Conservation (phyloP, 2,797 vertebrate species). For the Pogoniulus pusillus region DNA sequence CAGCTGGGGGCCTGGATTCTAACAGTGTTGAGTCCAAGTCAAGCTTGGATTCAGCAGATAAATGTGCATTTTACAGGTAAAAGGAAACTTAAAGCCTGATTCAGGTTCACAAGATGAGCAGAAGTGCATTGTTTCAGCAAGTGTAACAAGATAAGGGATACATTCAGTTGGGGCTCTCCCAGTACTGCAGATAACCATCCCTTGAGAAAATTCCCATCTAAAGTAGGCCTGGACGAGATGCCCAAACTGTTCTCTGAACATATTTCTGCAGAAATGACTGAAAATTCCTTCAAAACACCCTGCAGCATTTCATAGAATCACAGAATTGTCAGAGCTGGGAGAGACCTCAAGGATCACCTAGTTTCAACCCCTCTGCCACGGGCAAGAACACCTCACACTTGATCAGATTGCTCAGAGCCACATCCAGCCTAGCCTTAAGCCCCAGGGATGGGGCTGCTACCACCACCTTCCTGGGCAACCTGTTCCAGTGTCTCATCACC, state of each 20-base stretch:
- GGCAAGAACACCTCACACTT: too few relatives aligned
- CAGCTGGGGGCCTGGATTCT: neutral
- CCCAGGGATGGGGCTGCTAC: too few relatives aligned
- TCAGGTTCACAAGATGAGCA: neutral
- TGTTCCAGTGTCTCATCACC: too few relatives aligned
- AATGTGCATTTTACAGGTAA: neutral
- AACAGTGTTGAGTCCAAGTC: neutral
- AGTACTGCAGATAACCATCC: neutral
- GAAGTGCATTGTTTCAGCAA: neutral
- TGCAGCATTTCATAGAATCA: neutral
- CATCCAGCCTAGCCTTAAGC: too few relatives aligned
- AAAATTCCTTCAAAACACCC: neutral
- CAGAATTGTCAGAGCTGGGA: too few relatives aligned
- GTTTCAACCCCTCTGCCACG: too few relatives aligned
- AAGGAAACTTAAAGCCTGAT: neutral
- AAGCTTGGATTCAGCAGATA: neutral
- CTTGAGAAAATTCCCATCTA: neutral
- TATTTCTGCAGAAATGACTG: neutral
- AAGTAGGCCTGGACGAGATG: neutral
- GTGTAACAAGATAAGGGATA: fast-evolving
- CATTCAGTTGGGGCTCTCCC: neutral
- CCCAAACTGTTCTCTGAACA: neutral
- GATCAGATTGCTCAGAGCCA: too few relatives aligned
- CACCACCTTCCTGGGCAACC: too few relatives aligned
- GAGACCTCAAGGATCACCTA: too few relatives aligned